A percentile compares a stretch with the other conserved stretches of the same genome.
phyloP scores from a whole-genome alignment of 2,113 vertebrate species.

The Pelusios castaneus region DNA sequence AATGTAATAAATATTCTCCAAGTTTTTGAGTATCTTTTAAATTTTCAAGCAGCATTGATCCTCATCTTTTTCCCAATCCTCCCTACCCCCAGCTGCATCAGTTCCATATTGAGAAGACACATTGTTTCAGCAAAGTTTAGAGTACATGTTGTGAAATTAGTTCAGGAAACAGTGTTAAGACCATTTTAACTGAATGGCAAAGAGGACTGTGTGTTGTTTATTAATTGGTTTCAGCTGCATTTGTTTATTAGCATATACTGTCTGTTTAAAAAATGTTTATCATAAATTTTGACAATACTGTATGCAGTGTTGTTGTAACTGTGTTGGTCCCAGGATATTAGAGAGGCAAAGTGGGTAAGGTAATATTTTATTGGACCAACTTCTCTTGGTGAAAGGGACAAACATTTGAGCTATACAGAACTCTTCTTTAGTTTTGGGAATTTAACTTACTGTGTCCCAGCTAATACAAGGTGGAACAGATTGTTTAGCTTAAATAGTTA shows the following conservation, averaged over 20 bases:
- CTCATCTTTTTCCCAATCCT: neutral
- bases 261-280: neutral
- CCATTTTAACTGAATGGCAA: neutral
- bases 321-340: too few species aligned
- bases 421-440: too few species aligned
- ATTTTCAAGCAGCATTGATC: neutral
- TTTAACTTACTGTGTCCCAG: too few species aligned
- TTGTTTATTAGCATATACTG: neutral
- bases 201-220: neutral
- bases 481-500: too few species aligned
- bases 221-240: neutral
- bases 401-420: too few species aligned
- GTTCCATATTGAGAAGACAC: neutral
- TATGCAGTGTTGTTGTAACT: neutral
- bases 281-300: neutral
- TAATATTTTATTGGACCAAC: too few species aligned
- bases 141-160: neutral
- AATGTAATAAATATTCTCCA: neutral
- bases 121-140: neutral
- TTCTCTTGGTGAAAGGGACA: too few species aligned
- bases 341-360: too few species aligned
- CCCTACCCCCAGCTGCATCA: neutral
- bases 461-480: too few species aligned
- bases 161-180: neutral
- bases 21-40: neutral